Evolutionary conservation across 1,140 invertebrate genomes (phyloP).

Genomic region (Capitella teleta): DNA sequence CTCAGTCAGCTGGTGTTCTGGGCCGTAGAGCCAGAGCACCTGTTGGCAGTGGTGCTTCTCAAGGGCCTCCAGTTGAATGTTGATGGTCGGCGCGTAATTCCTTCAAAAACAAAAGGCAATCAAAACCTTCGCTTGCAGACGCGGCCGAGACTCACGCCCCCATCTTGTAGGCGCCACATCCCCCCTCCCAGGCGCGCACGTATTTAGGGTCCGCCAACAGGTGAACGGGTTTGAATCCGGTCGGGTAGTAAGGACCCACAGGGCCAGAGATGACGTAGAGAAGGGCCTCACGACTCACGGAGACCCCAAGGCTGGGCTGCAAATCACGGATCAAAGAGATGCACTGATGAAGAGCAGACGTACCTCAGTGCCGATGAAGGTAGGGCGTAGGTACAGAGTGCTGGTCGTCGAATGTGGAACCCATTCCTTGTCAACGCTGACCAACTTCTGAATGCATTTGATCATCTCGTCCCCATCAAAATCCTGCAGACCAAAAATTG

Average conservation of each 20-base stretch:
- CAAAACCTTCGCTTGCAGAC: constrained; percentile 15
- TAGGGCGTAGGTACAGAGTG: constrained; percentile 91
- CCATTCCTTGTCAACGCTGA: constrained; percentile 93
- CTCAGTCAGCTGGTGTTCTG: constrained; percentile 89
- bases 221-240: constrained; percentile 61
- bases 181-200: constrained; percentile 88
- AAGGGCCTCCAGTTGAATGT: constrained; percentile 56
- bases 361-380: constrained; percentile 91
- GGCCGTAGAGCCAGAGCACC: constrained; percentile 92
- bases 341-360: neutral
- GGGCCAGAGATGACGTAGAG: constrained; percentile 85
- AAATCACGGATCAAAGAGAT: constrained; percentile 14
- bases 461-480: constrained; percentile 83
- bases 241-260: constrained; percentile 80
- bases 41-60: constrained; percentile 74
- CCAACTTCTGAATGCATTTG: constrained; percentile 71
- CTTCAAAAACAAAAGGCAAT: no score
- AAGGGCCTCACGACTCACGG: constrained; percentile 67
- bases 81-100: constrained; percentile 52
- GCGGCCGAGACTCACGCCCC: constrained; percentile 76
- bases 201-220: constrained; percentile 68
- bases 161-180: constrained; percentile 79
- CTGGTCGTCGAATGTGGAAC: constrained; percentile 75
- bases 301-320: constrained; percentile 82
- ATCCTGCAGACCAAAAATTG: constrained; percentile 39